phyloP scores from a whole-genome alignment of 1,140 invertebrate species.

The Eumeta japonica region DNA sequence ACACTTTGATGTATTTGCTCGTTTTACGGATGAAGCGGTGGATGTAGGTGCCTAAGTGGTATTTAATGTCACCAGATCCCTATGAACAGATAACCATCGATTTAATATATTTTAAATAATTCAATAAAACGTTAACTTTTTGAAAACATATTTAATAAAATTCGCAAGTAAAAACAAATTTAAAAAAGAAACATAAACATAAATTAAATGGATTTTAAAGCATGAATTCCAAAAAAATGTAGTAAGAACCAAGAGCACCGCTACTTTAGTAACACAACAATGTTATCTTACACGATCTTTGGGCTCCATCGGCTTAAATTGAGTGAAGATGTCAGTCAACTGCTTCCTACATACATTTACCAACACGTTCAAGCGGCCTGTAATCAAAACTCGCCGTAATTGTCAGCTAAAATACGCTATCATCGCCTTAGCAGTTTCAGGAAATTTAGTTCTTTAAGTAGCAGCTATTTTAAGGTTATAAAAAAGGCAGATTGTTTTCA shows the following conservation, averaged over 20 bases:
- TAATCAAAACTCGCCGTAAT: neutral
- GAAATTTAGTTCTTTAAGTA: neutral
- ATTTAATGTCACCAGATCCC: conserved; percentile 94
- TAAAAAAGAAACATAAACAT: no score
- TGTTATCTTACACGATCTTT: conserved; percentile 65
- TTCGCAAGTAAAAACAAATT: no score
- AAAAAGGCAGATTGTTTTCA: neutral
- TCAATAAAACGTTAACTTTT: conserved; percentile 14
- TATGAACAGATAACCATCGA: no score
- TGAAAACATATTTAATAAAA: no score
- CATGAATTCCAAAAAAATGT: no score
- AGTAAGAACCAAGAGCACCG: no score
- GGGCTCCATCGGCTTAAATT: conserved; percentile 79
- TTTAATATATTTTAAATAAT: no score
- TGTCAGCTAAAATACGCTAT: neutral
- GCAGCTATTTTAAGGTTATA: no score
- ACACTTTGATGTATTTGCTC: conserved; percentile 77
- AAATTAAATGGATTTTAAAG: no score
- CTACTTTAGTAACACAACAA: no score
- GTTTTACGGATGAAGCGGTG: conserved; percentile 77
- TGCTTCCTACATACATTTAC: conserved; percentile 89
- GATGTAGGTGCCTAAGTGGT: conserved; percentile 85
- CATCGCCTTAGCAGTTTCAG: neutral
- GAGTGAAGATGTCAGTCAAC: conserved; percentile 79
- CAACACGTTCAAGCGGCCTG: conserved; percentile 84